A percentile compares a stretch with the other conserved stretches of the same genome.
Conservation (phyloP, 2,797 vertebrate species). For the Loris lydekkerianus region DNA sequence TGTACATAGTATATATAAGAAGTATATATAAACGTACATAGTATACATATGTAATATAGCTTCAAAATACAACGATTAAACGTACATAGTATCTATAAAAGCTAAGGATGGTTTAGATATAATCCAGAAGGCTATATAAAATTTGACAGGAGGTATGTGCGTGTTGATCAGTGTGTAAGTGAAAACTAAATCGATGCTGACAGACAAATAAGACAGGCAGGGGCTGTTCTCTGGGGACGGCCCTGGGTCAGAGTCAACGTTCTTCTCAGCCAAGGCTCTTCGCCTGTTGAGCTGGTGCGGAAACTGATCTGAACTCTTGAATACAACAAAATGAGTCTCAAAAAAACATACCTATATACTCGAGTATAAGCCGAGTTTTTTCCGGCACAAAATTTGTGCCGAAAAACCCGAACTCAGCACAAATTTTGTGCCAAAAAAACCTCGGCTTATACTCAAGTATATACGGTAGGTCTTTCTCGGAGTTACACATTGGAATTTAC, state of each 20-base stretch:
- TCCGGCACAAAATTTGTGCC: too few species aligned
- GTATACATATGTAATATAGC: background rate
- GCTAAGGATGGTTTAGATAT: background rate
- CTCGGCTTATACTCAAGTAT: too few species aligned
- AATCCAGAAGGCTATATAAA: background rate
- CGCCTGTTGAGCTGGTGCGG: background rate
- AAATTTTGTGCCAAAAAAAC: too few species aligned
- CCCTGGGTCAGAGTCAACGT: fast-evolving
- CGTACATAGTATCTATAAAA: background rate
- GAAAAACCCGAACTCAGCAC: too few species aligned
- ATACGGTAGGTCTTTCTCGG: background rate
- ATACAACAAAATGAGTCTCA: background rate
- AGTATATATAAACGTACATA: background rate
- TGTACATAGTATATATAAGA: background rate
- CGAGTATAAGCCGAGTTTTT: too few species aligned
- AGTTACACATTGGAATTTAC: background rate
- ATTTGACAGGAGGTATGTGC: background rate
- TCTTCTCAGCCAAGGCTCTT: background rate
- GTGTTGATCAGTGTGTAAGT: background rate
- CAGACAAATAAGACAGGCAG: background rate
- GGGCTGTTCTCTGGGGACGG: fast-evolving
- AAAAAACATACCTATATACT: background rate
- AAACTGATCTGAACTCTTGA: background rate
- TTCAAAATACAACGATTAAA: background rate
- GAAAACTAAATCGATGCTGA: background rate